Evolutionary conservation across 2,797 vertebrate species (phyloP).

Genomic region (Macropodus opercularis): DNA sequence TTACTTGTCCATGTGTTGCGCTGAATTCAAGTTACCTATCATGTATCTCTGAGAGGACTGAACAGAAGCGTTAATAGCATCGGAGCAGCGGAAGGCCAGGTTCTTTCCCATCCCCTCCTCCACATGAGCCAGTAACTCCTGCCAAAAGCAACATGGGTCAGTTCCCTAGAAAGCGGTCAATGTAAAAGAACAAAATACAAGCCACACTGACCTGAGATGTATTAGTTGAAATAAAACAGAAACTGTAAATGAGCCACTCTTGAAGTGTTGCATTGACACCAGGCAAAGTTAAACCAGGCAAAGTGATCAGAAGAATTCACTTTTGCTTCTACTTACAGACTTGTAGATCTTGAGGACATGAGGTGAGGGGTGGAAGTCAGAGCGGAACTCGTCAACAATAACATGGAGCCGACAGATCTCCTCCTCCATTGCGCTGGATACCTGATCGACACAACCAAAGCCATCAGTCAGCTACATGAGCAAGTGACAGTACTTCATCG

Average conservation of each 20-base stretch:
- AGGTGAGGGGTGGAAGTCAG: conserved; percentile 93
- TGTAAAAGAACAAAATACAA: background rate
- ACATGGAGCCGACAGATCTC: conserved; percentile 95
- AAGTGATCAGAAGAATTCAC: background rate
- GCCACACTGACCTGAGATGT: background rate
- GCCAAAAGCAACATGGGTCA: conserved; percentile 34
- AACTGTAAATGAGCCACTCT: background rate
- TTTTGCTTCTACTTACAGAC: conserved; percentile 79
- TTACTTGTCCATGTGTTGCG: background rate
- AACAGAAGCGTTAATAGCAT: conserved; percentile 88
- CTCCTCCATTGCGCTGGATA: conserved; percentile 94
- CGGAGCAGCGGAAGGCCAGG: conserved; percentile 92
- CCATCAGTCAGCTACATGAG: background rate
- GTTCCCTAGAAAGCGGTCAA: background rate
- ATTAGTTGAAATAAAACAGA: background rate
- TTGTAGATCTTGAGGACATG: conserved; percentile 94
- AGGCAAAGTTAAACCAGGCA: background rate
- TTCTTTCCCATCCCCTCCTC: conserved; percentile 97
- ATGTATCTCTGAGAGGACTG: conserved; percentile 91
- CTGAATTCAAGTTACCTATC: conserved; percentile 83
- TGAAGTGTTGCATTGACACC: background rate
- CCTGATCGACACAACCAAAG: conserved; percentile 75
- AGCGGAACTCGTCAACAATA: conserved; percentile 91
- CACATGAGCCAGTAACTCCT: conserved; percentile 93
- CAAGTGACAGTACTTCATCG: too few relatives aligned